Percentiles rank a stretch among this genome's conserved stretches.
These are phyloP conservation scores for Smutsia temminckii DNA, from an alignment of 2,797 vertebrate species.

Conservation along the genomic window DNA sequence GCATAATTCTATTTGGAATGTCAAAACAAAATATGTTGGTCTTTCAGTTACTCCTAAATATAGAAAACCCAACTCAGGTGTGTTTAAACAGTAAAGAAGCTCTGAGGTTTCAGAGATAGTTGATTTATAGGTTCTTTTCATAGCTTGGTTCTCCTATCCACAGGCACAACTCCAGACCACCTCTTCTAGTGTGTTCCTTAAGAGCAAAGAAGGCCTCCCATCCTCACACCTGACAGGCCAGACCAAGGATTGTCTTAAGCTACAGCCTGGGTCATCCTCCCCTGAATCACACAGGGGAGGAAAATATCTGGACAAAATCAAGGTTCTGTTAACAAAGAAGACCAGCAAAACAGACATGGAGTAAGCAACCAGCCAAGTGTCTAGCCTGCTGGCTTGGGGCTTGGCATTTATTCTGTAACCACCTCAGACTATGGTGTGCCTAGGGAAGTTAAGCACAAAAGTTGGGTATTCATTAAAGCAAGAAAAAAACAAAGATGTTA, in stretches of 20 bases:
- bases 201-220: not conserved
- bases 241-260: not conserved
- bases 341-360: not conserved
- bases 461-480: not conserved
- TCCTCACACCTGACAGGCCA: not conserved
- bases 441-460: not conserved
- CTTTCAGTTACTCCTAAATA: not conserved
- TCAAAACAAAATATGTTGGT: conserved; percentile 15
- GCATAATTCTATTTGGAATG: not conserved
- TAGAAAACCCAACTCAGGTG: not conserved
- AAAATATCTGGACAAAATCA: not conserved
- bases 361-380: not conserved
- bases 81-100: not conserved
- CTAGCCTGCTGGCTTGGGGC: not conserved
- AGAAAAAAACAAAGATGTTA: not conserved
- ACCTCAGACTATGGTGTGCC: not conserved
- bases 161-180: not conserved
- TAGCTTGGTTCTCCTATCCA: not conserved
- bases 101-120: not conserved
- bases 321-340: not conserved
- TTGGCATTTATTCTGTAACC: not conserved
- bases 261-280: not conserved
- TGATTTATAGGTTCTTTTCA: not conserved
- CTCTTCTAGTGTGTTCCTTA: not conserved
- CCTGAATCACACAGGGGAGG: not conserved